Conservation (phyloP, 2,888 invertebrate species). For the Drosophila testacea region DNA sequence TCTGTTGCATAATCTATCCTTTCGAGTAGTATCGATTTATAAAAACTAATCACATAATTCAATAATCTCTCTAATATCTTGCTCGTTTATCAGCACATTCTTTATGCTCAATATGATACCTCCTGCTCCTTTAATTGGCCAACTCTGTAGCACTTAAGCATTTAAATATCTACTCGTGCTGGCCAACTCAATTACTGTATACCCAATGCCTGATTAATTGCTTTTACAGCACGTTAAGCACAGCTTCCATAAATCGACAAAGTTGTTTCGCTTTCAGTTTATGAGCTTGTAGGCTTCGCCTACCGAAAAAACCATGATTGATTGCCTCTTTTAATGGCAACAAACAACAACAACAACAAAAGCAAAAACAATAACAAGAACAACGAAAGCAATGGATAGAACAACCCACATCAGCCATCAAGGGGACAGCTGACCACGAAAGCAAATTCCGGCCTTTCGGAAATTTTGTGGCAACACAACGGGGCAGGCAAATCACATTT, state of each 20-base stretch:
- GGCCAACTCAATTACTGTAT: slow-evolving; percentile 30
- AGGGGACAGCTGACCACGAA: slow-evolving; percentile 5
- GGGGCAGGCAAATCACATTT: slow-evolving; percentile 48
- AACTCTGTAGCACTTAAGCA: not conserved
- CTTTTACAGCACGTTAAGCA: slow-evolving; percentile 38
- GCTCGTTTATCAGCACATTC: slow-evolving; percentile 3
- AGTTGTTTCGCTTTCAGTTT: slow-evolving; percentile 39
- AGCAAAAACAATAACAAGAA: not conserved
- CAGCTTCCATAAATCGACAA: slow-evolving; percentile 36
- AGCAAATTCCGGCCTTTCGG: slow-evolving; percentile 5
- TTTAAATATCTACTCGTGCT: slow-evolving; percentile 8
- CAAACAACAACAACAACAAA: slow-evolving; percentile 2
- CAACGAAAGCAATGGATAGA: not conserved
- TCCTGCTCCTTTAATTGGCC: too few species aligned
- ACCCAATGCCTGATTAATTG: slow-evolving; percentile 55
- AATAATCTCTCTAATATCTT: slow-evolving; percentile 1
- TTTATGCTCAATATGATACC: not conserved
- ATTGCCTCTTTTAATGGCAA: slow-evolving; percentile 53
- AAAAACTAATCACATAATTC: not conserved
- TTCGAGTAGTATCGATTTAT: not conserved
- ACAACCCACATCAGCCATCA: slow-evolving; percentile 10
- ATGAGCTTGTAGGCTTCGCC: slow-evolving; percentile 45
- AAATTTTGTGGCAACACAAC: slow-evolving; percentile 19
- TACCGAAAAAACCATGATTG: slow-evolving; percentile 50
- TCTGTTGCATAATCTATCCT: not conserved